Evolutionary conservation across 2,888 invertebrate species (phyloP), one percentile per base, ranked within the genome.

Genomic region (Cerastis rubricosa): DNA sequence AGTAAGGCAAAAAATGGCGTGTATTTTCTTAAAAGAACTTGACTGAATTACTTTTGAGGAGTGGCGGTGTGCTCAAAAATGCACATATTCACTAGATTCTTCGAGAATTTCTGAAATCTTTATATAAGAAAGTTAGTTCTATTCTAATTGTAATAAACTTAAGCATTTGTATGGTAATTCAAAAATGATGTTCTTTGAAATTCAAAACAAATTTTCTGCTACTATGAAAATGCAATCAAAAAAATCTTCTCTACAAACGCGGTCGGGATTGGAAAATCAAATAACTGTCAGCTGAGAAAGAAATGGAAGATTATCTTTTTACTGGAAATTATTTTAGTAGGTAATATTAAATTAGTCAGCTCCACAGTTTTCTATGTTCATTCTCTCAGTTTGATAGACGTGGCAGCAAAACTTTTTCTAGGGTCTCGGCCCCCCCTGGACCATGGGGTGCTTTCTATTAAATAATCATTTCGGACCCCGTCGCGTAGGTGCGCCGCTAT

Each of bases 341-440:
- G 17, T 47, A 2, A 54, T 7, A 57, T 43, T 35, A 68, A 61
- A 69, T 57, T 17, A 47, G 78, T 73, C 88, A 77, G 82, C 90
- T 91, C 92, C 80, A 92, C 83, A 85, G 89, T 80, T 91, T 90
- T 88, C 87, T 75, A 83, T 92, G 88, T 91, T 89, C 91, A 83
- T 87, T 88, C 90, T 91, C 90, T 90, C 88, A 91, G 93, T 93
- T 94, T 94, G 94, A 95, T 95, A 93, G 95, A 95, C 94, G 93
- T 92, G 92, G 91, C 90, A 91, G 90, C 89, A 91, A 92, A 95
- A 95, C 94, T 95, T 95, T 95, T 95, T 95, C 95, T 94, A 93
- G 93, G 94, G 93, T 90, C 90, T 88, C 91, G 92, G 92, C 93
- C 94, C 94, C 95, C 96, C 91, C 90, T 63, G 85, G 84, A 87